Base-by-base conservation (phyloP, 2,113 vertebrate species). In the Myotis yumanensis region DNA sequence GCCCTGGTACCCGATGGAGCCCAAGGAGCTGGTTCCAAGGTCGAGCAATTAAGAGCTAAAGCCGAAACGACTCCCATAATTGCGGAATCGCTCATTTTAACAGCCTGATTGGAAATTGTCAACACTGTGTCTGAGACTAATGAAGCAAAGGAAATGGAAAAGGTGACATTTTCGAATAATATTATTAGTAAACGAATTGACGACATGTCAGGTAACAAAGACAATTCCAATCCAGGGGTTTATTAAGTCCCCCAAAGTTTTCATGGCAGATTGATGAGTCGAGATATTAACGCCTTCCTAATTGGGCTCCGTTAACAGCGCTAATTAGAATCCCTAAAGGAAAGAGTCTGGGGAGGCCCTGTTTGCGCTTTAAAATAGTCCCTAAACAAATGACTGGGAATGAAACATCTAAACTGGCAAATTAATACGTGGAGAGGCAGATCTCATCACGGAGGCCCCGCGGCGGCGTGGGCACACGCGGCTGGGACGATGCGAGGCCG, bases 101-200 rank as follows among this genome's bases (percentile, higher is more conserved):
- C 93, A 94, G 96, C 94, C 96, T 82, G 96, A 95, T 81, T 93
- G 95, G 96, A 97, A 86, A 86, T 23, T 95, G 96, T 95, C 97
- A 68, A 62, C 96, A 54, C 88, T 4, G 62, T 43, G 82, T 92
- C 95, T 91, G 95, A 86, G 90, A 37, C 91, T 93, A 95, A 96
- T 69, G 96, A 96, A 92, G 95, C 96, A 37, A 59, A 90, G 86
- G 92, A 62, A 83, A 92, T 92, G 95, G 95, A 86, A 86, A 95
- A 96, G 97, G 94, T 94, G 96, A 95, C 97, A 91, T 95, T 96
- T 95, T 59, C 82, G 15, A 43, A 95, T 80, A 95, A 89, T 71
- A 86, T 95, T 92, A 95, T 96, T 86, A 96, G 95, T 93, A 92
- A 96, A 94, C 22, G 83, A 32, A 92, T 80, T 62, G 97, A 80